These are phyloP conservation scores for Nasonovia ribisnigri DNA, from an alignment of 2,888 invertebrate species.

Conservation along the genomic window DNA sequence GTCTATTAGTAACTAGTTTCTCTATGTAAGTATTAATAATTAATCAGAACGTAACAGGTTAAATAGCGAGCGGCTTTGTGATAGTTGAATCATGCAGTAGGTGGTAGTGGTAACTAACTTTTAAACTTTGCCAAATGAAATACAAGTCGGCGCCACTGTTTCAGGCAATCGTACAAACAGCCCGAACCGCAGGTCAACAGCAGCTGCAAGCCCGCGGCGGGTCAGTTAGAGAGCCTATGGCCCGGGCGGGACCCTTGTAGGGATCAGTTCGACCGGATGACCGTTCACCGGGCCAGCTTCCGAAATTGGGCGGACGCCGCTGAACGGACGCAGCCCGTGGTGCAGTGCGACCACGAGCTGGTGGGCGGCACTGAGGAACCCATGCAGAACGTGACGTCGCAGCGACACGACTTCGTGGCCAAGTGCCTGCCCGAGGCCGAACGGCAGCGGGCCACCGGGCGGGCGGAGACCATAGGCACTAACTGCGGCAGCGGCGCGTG, in stretches of 20 bases:
- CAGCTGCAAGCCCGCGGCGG: neutral
- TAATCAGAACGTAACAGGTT: too few species aligned
- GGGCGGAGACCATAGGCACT: neutral
- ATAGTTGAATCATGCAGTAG: too few species aligned
- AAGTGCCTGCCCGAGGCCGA: neutral
- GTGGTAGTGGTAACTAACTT: too few species aligned
- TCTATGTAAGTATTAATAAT: too few species aligned
- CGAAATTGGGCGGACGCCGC: neutral
- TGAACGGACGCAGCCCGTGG: neutral
- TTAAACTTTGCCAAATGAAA: too few species aligned
- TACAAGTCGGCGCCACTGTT: too few species aligned
- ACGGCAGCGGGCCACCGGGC: neutral
- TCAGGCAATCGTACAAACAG: neutral
- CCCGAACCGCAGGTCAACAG: neutral
- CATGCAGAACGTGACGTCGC: constrained; percentile 31
- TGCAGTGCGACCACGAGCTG: constrained; percentile 1
- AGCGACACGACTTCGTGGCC: constrained; percentile 5
- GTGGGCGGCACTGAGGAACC: neutral
- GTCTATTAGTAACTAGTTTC: too few species aligned
- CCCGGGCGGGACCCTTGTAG: neutral
- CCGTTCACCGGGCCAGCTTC: constrained; percentile 13
- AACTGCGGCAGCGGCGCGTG: neutral
- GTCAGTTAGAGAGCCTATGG: neutral
- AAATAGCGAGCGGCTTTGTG: too few species aligned
- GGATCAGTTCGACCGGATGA: neutral